phyloP scores from a whole-genome alignment of 2,888 invertebrate genomes.

The Eristalis pertinax region DNA sequence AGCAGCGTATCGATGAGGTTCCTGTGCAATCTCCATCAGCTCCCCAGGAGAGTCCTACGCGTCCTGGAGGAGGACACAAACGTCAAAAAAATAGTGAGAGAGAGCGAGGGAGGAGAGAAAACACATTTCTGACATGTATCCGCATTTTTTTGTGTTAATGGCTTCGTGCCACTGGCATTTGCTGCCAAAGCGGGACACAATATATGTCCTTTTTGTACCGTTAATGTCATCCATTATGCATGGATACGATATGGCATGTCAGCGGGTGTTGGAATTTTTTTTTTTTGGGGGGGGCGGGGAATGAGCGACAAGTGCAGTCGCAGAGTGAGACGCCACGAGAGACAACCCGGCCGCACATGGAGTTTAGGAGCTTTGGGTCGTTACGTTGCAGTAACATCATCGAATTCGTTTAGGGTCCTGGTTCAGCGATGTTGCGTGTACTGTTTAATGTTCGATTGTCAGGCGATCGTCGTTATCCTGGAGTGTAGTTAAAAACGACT shows the following conservation, averaged over 20 bases:
- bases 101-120: not conserved
- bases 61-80: not conserved
- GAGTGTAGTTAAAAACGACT: not conserved
- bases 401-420: not conserved
- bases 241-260: constrained; percentile 13
- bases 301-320: not conserved
- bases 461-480: not conserved
- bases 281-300: not conserved
- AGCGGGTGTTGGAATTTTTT: constrained; percentile 3
- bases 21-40: constrained; percentile 58
- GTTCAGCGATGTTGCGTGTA: not conserved
- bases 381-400: not conserved
- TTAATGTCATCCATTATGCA: constrained; percentile 53
- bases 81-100: not conserved
- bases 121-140: constrained; percentile 2
- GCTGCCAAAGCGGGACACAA: not conserved
- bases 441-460: not conserved
- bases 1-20: constrained; percentile 48
- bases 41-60: not conserved
- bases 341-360: not conserved
- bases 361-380: not conserved
- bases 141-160: constrained; percentile 17
- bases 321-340: not conserved
- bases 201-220: constrained; percentile 26
- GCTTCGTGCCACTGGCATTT: constrained; percentile 28